phyloP scores from a whole-genome alignment of 2,888 invertebrate genomes.

The Papilio demoleus region DNA sequence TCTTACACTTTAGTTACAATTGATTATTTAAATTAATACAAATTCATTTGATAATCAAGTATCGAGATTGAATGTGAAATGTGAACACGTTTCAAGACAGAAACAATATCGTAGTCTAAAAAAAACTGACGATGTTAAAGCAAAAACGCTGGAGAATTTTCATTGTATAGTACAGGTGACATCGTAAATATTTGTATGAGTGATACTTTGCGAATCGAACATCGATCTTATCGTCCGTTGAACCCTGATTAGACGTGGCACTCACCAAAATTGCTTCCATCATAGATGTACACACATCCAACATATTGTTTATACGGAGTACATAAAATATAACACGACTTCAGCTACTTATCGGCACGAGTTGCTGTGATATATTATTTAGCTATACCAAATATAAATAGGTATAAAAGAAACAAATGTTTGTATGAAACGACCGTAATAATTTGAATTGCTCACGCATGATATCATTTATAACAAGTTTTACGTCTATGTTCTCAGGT shows the following conservation, averaged over 20 bases:
- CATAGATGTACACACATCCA: neutral
- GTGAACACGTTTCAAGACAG: no score
- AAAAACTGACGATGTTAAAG: no score
- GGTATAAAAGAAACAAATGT: no score
- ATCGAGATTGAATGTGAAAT: neutral
- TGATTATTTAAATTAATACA: neutral
- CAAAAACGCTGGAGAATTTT: neutral
- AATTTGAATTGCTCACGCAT: no score
- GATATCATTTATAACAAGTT: neutral
- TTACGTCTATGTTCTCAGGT: neutral
- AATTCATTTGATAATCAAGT: neutral
- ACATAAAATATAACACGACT: neutral
- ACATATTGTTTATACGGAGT: slow-evolving; percentile 5
- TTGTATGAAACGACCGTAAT: no score
- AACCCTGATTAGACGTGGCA: slow-evolving; percentile 20
- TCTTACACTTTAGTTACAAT: slow-evolving; percentile 10
- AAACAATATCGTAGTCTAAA: no score
- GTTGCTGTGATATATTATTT: neutral
- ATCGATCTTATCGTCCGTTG: slow-evolving; percentile 31
- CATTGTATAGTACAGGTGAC: neutral
- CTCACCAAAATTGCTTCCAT: slow-evolving; percentile 23
- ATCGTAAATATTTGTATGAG: neutral
- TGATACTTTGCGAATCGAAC: slow-evolving; percentile 19
- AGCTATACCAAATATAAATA: no score
- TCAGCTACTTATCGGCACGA: neutral